Evolutionary conservation across 2,797 vertebrate species (phyloP), one percentile per base, ranked within the genome.

Genomic region (Malacoraja senta): DNA sequence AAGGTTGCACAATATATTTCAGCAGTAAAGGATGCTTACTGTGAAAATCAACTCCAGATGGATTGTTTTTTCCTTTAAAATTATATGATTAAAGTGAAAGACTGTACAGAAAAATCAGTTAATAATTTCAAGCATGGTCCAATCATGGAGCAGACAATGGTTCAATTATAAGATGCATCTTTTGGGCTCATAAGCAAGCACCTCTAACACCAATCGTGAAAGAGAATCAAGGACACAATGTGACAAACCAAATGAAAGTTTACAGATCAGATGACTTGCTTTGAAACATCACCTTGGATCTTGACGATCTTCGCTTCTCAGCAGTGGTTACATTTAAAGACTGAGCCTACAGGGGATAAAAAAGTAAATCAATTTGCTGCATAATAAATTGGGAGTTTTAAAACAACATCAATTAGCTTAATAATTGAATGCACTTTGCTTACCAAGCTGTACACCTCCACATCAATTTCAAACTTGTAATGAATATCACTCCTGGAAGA

Each of bases 361-460:
- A 44, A 83, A 35, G 8, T 21, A 92, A 24, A 91, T 44, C 24
- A 17, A 83, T 63, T 12, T 29, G 83, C 81, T 29, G 32, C 19
- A 71, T 6, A 53, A 17, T 19, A 68, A 71, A 17, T 8, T 17
- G 58, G 29, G 32, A 15, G 38, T 76, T 35, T n/a, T 35, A 72
- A 35, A 93, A 38, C 32, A 32, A 24, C 10, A 71, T 26, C 86
- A 92, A 79, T 32, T 83, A 3, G 44, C 35, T 9, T 19, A n/a
- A 76, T n/a, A 38, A n/a, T 12, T 78, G 63, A 81, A 93, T 13
- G 61, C 13, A 65, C 21, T 78, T 63, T 13, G 93, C 96, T 97
- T 94, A 98, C 97, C 97, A 98, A 94, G 94, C 97, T 97, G 95
- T 97, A 98, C 86, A 97, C 97, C 93, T 98, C 97, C n/a, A 97